phyloP scores from a whole-genome alignment of 2,797 vertebrate species.

The Valencia hispanica region DNA sequence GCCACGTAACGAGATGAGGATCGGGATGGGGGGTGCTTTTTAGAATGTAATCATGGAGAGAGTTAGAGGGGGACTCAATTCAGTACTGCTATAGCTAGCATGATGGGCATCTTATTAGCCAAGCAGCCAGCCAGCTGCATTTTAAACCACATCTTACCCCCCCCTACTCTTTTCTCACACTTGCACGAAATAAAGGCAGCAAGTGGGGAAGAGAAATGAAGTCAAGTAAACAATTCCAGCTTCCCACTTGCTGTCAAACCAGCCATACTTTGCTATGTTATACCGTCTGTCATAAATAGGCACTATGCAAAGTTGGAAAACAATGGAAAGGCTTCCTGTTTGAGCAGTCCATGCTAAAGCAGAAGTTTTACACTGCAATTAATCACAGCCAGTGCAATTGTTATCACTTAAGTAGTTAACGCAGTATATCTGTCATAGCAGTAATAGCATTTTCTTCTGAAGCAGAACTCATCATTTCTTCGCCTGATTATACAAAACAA shows the following conservation, averaged over 20 bases:
- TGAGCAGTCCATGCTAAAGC: slow-evolving; percentile 58
- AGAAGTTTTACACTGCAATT: slow-evolving; percentile 78
- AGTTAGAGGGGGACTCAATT: slow-evolving; percentile 90
- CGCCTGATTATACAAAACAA: slow-evolving; percentile 68
- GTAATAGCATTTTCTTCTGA: slow-evolving; percentile 52
- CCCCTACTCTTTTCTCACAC: slow-evolving; percentile 76
- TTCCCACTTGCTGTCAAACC: slow-evolving; percentile 84
- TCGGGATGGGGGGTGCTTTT: slow-evolving; percentile 88
- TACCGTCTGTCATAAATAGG: slow-evolving; percentile 84
- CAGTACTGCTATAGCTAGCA: slow-evolving; percentile 84
- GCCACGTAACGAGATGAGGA: slow-evolving; percentile 97
- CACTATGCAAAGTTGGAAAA: slow-evolving; percentile 82
- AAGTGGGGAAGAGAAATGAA: slow-evolving; percentile 82
- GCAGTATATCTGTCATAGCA: slow-evolving; percentile 59
- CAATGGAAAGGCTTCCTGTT: slow-evolving; percentile 74
- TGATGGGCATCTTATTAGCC: slow-evolving; percentile 94
- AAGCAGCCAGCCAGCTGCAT: slow-evolving; percentile 84
- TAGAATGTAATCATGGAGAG: slow-evolving; percentile 95
- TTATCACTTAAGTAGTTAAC: slow-evolving; percentile 56
- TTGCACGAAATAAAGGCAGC: slow-evolving; percentile 82
- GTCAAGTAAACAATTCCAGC: slow-evolving; percentile 87
- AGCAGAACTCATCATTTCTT: slow-evolving; percentile 54
- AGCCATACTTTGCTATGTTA: slow-evolving; percentile 77
- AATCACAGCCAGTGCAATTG: slow-evolving; percentile 54
- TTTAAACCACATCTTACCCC: slow-evolving; percentile 82